Evolutionary conservation across 1,140 invertebrate species (phyloP).

Genomic region (Musca domestica): DNA sequence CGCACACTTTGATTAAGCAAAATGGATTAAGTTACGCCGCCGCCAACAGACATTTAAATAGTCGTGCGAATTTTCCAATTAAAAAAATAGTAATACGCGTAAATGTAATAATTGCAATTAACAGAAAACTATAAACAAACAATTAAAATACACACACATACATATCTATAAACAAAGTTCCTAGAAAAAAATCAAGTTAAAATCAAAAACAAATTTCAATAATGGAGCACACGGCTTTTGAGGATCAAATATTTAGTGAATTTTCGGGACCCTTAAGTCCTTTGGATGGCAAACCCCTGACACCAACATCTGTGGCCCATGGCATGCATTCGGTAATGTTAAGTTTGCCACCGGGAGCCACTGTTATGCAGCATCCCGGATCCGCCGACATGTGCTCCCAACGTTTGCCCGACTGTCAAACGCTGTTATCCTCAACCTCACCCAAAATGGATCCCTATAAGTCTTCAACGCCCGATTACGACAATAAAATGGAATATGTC

Average conservation of each 20-base stretch:
- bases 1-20: conserved; percentile 34
- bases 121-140: not conserved
- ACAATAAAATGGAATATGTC: conserved; percentile 41
- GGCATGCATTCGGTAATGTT: conserved; percentile 64
- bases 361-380: conserved; percentile 43
- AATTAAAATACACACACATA: too few species aligned
- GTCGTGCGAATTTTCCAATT: conserved; percentile 9
- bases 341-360: conserved; percentile 47
- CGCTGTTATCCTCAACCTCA: conserved; percentile 44
- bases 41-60: not conserved
- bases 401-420: conserved; percentile 50
- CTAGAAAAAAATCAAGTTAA: too few species aligned
- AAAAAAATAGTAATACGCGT: not conserved
- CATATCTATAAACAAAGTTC: too few species aligned
- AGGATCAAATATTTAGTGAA: conserved; percentile 73
- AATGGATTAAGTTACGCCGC: conserved; percentile 25
- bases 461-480: conserved; percentile 33
- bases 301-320: conserved; percentile 43
- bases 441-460: conserved; percentile 39
- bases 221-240: conserved; percentile 73
- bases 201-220: not conserved
- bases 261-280: conserved; percentile 56
- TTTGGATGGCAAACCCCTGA: conserved; percentile 50
- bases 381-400: conserved; percentile 41
- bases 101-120: not conserved